Conservation (phyloP, 2,888 invertebrate genomes). For the Cerastoderma edule region DNA sequence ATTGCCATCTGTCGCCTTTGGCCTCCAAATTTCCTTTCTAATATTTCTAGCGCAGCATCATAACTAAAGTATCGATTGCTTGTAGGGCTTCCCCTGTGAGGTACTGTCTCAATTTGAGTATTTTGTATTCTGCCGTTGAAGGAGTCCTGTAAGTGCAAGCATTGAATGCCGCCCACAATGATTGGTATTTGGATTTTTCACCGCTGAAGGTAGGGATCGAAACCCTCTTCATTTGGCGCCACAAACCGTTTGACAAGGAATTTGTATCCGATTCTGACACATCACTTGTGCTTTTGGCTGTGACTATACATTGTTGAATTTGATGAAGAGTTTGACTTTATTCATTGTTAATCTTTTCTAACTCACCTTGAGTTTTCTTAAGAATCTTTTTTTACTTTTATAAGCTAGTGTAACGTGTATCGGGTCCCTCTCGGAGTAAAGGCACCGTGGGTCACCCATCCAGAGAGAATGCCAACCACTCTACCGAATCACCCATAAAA, state of each 20-base stretch:
- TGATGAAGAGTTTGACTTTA: conserved; percentile 1
- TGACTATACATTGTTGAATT: neutral
- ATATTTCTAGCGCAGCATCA: conserved; percentile 1
- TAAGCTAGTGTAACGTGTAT: too few relatives aligned
- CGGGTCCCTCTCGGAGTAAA: too few relatives aligned
- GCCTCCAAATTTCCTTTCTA: conserved; percentile 7
- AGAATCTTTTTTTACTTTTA: too few relatives aligned
- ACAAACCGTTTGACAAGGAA: neutral
- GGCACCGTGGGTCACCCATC: too few relatives aligned
- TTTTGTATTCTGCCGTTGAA: conserved; percentile 4
- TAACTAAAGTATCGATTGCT: conserved; percentile 12
- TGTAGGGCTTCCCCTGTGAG: neutral
- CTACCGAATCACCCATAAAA: too few relatives aligned
- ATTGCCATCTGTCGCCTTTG: neutral
- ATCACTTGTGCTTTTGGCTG: neutral
- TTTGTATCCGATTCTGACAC: neutral
- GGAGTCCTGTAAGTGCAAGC: conserved; percentile 4
- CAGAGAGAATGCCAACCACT: too few relatives aligned
- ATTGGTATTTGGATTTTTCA: neutral
- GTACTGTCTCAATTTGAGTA: conserved; percentile 5
- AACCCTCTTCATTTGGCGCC: conserved; percentile 6
- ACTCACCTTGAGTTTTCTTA: conserved; percentile 2
- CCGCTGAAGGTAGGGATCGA: conserved; percentile 5
- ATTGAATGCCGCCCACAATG: conserved; percentile 6
- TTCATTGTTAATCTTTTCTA: neutral